phyloP scores from a whole-genome alignment of 2,888 invertebrate species.

The Watsonalla cultraria region DNA sequence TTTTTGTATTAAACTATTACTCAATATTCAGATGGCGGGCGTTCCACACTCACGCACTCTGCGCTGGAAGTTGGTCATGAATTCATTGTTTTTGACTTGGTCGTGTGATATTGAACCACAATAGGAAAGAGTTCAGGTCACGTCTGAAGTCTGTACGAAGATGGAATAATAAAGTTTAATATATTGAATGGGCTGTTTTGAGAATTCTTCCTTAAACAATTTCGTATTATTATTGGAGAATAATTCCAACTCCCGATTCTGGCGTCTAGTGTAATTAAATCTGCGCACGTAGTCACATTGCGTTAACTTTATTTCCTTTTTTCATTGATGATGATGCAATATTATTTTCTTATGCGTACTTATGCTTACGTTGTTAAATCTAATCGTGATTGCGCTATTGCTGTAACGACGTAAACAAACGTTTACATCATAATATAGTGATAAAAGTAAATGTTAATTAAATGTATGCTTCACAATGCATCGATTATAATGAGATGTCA shows the following conservation, averaged over 20 bases:
- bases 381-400: no score
- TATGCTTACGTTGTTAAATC: background rate
- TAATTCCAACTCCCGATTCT: background rate
- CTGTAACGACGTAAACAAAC: no score
- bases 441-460: no score
- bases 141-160: conserved; percentile 56
- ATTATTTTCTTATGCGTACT: background rate
- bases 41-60: conserved; percentile 50
- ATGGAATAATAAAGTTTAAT: conserved; percentile 61
- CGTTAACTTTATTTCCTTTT: background rate
- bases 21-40: conserved; percentile 53
- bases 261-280: background rate
- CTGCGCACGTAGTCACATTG: background rate
- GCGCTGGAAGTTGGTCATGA: conserved; percentile 65
- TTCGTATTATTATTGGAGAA: background rate
- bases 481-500: background rate
- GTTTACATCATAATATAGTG: no score
- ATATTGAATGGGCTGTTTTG: conserved; percentile 62
- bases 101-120: conserved; percentile 70
- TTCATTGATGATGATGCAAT: background rate
- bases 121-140: conserved; percentile 72
- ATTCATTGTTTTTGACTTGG: conserved; percentile 71
- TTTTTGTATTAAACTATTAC: conserved; percentile 41
- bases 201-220: conserved; percentile 50
- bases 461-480: no score